phyloP scores from a whole-genome alignment of 2,797 vertebrate species.

The Protonibea diacanthus region DNA sequence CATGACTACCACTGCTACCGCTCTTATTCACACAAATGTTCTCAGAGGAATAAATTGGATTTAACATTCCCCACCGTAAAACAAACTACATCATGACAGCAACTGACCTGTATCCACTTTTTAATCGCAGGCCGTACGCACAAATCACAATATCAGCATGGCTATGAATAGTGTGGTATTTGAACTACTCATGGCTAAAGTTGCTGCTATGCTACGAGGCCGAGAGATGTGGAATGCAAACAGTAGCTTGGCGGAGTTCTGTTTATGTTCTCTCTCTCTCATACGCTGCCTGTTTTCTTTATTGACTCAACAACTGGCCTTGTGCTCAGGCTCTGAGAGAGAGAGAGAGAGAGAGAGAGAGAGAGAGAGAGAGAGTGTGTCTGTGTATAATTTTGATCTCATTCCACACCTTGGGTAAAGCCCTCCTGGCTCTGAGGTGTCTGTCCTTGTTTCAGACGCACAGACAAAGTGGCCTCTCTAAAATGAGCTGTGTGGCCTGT shows the following conservation, averaged over 20 bases:
- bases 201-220: conserved; percentile 58
- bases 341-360: neutral
- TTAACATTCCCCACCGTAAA: neutral
- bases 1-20: neutral
- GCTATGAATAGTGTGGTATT: conserved; percentile 48
- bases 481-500: conserved; percentile 69
- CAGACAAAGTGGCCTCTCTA: conserved; percentile 70
- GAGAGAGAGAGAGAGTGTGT: conserved; percentile 13
- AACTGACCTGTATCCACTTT: neutral
- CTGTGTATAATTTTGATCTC: conserved; percentile 67
- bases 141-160: conserved; percentile 26
- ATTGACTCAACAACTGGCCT: conserved; percentile 78
- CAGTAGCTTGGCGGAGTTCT: conserved; percentile 73
- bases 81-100: conserved; percentile 3
- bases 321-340: conserved; percentile 44
- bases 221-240: conserved; percentile 74
- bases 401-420: conserved; percentile 67
- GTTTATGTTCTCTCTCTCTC: conserved; percentile 71
- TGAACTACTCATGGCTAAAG: conserved; percentile 36
- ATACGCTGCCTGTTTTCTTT: conserved; percentile 68
- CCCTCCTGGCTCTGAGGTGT: conserved; percentile 63
- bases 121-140: conserved; percentile 23
- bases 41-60: neutral
- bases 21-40: neutral
- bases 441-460: conserved; percentile 62